These are phyloP conservation scores for Orchesellides sinensis DNA, from an alignment of 2,888 invertebrate genomes.

Conservation along the genomic window DNA sequence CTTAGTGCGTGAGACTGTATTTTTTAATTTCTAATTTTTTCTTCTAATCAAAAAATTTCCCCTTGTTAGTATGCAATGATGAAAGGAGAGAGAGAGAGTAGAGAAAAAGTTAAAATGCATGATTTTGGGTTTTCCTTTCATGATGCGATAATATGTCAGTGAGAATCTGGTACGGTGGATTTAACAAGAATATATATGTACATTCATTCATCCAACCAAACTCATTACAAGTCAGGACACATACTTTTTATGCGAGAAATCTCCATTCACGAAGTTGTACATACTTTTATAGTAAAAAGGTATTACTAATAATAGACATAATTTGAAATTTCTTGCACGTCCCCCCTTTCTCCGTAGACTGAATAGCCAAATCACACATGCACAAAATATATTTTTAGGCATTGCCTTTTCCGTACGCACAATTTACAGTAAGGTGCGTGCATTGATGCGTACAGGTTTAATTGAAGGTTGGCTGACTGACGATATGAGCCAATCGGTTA, in stretches of 20 bases:
- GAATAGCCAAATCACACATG: background rate
- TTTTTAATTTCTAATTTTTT: too few species aligned
- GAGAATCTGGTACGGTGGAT: background rate
- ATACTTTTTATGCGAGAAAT: too few species aligned
- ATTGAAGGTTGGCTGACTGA: too few species aligned
- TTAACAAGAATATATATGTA: too few species aligned
- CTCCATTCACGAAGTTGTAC: too few species aligned
- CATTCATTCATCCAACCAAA: too few species aligned
- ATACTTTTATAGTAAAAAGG: background rate
- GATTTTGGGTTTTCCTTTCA: background rate
- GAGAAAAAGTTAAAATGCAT: background rate
- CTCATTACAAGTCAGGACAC: background rate
- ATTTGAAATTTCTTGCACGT: constrained; percentile 46
- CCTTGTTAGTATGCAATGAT: background rate
- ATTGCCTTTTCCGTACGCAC: too few species aligned
- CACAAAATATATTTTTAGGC: background rate
- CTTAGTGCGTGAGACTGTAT: too few species aligned
- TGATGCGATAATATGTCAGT: background rate
- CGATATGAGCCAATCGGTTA: too few species aligned
- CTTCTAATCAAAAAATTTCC: too few species aligned
- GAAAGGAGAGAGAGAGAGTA: background rate
- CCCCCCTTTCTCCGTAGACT: constrained; percentile 24
- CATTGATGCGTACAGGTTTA: too few species aligned
- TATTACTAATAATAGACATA: background rate
- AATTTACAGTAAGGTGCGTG: too few species aligned